These are phyloP conservation scores for Aselliscus stoliczkanus DNA, from an alignment of 2,797 vertebrate genomes.

Conservation along the genomic window DNA sequence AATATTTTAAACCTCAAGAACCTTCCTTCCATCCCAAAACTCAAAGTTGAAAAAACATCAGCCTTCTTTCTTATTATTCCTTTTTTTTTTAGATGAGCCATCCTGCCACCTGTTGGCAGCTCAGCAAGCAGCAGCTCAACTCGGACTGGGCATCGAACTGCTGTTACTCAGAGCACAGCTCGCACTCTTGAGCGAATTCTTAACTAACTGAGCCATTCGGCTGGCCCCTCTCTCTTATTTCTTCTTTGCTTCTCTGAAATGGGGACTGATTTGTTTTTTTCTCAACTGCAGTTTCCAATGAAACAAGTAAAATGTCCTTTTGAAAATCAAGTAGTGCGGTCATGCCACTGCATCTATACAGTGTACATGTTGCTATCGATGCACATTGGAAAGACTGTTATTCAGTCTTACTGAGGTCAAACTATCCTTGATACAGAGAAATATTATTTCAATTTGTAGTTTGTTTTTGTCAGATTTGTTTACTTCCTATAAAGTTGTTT, in stretches of 20 bases:
- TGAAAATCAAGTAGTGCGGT: neutral
- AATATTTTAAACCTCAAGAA: slow-evolving; percentile 1
- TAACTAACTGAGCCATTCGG: too few species aligned
- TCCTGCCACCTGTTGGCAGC: too few species aligned
- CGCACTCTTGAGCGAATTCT: too few species aligned
- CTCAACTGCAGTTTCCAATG: neutral
- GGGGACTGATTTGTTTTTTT: neutral
- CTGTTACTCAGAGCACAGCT: too few species aligned
- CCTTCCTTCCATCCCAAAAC: neutral
- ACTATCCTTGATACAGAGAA: neutral
- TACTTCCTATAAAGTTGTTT: neutral
- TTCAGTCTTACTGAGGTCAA: neutral
- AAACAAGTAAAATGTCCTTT: neutral
- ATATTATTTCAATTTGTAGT: neutral
- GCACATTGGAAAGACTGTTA: neutral
- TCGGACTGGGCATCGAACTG: too few species aligned
- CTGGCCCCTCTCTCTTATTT: too few species aligned
- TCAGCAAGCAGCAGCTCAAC: too few species aligned
- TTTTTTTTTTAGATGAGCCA: too few species aligned
- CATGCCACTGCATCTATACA: neutral
- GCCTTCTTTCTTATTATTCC: too few species aligned
- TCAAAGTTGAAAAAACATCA: neutral
- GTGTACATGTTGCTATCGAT: neutral
- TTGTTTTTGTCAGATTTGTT: slow-evolving; percentile 4
- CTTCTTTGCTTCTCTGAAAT: slow-evolving; percentile 24